A percentile compares a stretch with the other conserved stretches of the same genome.
phyloP scores from a whole-genome alignment of 2,797 vertebrate species.

The Scarus forsteni region DNA sequence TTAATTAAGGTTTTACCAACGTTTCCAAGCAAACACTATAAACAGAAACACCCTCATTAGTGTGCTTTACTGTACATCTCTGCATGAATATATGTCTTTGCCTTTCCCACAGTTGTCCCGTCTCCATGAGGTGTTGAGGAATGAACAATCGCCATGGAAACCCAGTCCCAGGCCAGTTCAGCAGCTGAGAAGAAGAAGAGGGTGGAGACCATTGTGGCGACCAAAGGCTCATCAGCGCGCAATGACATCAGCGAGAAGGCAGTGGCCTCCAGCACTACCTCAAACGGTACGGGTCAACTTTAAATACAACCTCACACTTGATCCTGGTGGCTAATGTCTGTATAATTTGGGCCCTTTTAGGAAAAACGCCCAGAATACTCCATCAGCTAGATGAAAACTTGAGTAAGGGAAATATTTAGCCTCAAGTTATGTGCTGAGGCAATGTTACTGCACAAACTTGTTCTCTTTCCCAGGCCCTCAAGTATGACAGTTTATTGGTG shows the following conservation, averaged over 20 bases:
- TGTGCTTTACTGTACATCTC: background rate
- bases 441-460: background rate
- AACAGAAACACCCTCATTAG: background rate
- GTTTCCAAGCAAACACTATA: background rate
- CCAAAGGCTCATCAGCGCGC: conserved; percentile 90
- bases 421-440: background rate
- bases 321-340: conserved; percentile 23
- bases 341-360: conserved; percentile 12
- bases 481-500: background rate
- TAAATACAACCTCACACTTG: conserved; percentile 17
- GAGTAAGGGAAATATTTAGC: conserved; percentile 9
- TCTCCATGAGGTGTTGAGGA: conserved; percentile 91
- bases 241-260: conserved; percentile 98
- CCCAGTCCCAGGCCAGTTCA: conserved; percentile 95
- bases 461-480: background rate
- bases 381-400: background rate
- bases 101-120: conserved; percentile 78
- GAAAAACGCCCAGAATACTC: background rate
- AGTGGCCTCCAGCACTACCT: conserved; percentile 98
- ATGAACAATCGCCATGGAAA: conserved; percentile 97
- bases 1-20: background rate
- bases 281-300: conserved; percentile 89
- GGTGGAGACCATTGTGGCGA: conserved; percentile 93
- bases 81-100: conserved; percentile 31
- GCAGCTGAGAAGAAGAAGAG: conserved; percentile 96